A percentile compares a stretch with the other conserved stretches of the same genome.
Evolutionary conservation across 2,797 vertebrate species (phyloP).

Genomic region (Sardinella longiceps): DNA sequence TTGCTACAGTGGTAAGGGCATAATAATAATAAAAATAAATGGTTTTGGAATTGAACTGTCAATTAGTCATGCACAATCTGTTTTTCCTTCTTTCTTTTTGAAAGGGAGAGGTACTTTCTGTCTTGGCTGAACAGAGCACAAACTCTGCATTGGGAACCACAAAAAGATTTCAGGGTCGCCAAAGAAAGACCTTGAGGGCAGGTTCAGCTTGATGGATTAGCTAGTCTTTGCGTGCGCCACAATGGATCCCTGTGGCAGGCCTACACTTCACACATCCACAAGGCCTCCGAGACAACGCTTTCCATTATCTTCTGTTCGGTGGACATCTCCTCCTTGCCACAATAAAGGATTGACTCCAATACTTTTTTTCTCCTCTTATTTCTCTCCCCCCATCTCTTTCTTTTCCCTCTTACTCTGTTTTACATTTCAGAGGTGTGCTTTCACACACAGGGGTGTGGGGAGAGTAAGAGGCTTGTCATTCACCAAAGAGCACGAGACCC

Average conservation of each 20-base stretch:
- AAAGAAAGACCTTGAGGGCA: slow-evolving; percentile 37
- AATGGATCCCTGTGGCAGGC: background rate
- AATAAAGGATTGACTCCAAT: slow-evolving; percentile 60
- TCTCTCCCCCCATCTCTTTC: background rate
- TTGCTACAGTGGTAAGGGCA: background rate
- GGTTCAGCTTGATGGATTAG: slow-evolving; percentile 14
- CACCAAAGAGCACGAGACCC: slow-evolving; percentile 58
- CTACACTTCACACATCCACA: slow-evolving; percentile 28
- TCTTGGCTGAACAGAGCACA: background rate
- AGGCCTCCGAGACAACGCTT: slow-evolving; percentile 38
- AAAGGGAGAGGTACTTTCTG: background rate
- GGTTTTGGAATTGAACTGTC: background rate
- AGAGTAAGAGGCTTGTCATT: slow-evolving; percentile 53
- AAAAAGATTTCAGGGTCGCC: slow-evolving; percentile 40
- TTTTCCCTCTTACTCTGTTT: slow-evolving; percentile 43
- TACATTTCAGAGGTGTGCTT: slow-evolving; percentile 65
- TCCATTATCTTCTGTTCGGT: slow-evolving; percentile 51
- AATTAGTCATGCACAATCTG: slow-evolving; percentile 1
- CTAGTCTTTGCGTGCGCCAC: background rate
- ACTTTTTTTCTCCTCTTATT: slow-evolving; percentile 42
- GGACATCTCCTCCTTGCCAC: slow-evolving; percentile 42
- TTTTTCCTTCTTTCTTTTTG: background rate
- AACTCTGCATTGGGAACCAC: background rate
- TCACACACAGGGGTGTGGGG: slow-evolving; percentile 37
- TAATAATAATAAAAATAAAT: too few species aligned